Evolutionary conservation across 2,797 vertebrate species (phyloP), one percentile per base, ranked within the genome.

Genomic region (Philypnodon macrostomus): DNA sequence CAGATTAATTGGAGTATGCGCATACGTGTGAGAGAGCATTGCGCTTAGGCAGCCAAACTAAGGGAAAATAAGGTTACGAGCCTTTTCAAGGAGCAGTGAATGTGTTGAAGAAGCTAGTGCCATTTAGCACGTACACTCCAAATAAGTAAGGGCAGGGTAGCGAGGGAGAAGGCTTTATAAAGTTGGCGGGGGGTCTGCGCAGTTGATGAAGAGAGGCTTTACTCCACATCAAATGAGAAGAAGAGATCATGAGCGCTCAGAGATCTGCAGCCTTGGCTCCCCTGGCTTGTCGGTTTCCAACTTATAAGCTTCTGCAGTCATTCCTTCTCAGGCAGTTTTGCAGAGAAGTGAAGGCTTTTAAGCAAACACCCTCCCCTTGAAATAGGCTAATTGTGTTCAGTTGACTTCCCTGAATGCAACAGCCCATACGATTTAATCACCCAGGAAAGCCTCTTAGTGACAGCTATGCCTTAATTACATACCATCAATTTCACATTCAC

Each of bases 381-480:
- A 83, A 82, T 59, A 53, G 78, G 67, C 71, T 83, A 75, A 85
- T 86, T 87, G 81, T 80, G 78, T 85, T 74, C 79, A 87, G 78
- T 79, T 85, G 79, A 84, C 81, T 87, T 85, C 77, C 67, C 79
- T 62, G 64, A 70, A 85, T 81, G 75, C 79, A 85, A 70, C 66
- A 67, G 79, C 61, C 65, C 77, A 85, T 67, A 80, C 73, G 69
- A 84, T 77, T 84, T 84, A 86, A 78, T 87, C 79, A 81, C 36
- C 67, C 85, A 77, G 77, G 67, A 85, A 86, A 87, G 80, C 75
- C 73, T 85, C 79, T 86, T 85, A 85, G 76, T 78, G 81, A 81
- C 79, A 85, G 76, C 66, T 75, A 70, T 59, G 76, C 56, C 69
- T 81, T 81, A 85, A 87, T 82, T 87, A 67, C 84, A 87, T 86